Conservation (phyloP, 2,113 vertebrate genomes). For the Mixornis gularis region DNA sequence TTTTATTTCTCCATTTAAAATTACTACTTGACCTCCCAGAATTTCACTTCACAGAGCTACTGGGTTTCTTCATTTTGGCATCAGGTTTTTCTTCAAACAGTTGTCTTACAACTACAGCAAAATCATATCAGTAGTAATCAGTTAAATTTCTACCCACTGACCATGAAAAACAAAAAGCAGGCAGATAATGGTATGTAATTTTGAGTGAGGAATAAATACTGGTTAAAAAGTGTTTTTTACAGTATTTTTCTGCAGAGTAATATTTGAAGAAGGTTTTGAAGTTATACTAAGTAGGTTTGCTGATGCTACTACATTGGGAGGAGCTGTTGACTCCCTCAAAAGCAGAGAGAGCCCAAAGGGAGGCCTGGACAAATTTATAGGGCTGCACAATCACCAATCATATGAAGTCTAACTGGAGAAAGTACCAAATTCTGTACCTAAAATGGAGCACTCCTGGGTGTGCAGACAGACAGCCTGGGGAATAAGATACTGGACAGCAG, state of each 20-base stretch:
- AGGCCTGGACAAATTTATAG: neutral
- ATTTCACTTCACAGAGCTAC: neutral
- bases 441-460: neutral
- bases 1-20: neutral
- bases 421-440: neutral
- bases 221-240: neutral
- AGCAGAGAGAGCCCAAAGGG: neutral
- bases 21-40: neutral
- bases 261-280: neutral
- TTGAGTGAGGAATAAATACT: slow-evolving; percentile 10
- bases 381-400: neutral
- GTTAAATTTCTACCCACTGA: slow-evolving; percentile 75
- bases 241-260: neutral
- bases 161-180: slow-evolving; percentile 84
- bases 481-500: neutral
- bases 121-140: slow-evolving; percentile 70
- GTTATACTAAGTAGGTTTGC: neutral
- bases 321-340: neutral
- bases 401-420: neutral
- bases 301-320: neutral
- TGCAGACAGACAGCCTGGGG: neutral
- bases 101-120: slow-evolving; percentile 76
- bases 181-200: slow-evolving; percentile 67
- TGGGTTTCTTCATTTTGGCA: slow-evolving; percentile 67
- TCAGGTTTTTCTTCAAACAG: slow-evolving; percentile 76